Conservation (phyloP, 2,888 invertebrate species). For the Teleiodes luculella region DNA sequence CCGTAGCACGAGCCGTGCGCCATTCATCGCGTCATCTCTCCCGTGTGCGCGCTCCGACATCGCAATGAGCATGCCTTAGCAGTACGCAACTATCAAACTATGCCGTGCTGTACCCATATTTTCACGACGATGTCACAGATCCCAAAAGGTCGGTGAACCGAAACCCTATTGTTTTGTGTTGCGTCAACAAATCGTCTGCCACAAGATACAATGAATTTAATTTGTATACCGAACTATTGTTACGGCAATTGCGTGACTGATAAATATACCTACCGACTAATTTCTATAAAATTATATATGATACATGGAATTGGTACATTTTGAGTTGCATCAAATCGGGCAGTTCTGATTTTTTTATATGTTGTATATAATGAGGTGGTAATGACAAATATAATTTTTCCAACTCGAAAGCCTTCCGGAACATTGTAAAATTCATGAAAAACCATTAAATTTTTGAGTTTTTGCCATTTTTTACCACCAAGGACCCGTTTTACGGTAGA, state of each 20-base stretch:
- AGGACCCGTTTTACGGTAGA: too few species aligned
- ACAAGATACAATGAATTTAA: slow-evolving; percentile 63
- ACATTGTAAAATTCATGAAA: too few species aligned
- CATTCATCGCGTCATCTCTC: slow-evolving; percentile 58
- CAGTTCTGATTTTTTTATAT: too few species aligned
- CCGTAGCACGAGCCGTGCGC: slow-evolving; percentile 58
- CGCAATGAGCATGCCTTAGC: slow-evolving; percentile 11
- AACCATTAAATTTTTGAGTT: too few species aligned
- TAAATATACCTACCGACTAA: slow-evolving; percentile 35
- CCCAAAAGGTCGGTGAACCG: slow-evolving; percentile 71
- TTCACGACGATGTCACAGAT: slow-evolving; percentile 72
- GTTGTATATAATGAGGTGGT: too few species aligned
- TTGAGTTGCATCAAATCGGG: too few species aligned
- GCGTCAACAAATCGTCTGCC: slow-evolving; percentile 73
- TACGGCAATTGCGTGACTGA: slow-evolving; percentile 57
- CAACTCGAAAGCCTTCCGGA: too few species aligned
- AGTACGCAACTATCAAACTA: slow-evolving; percentile 49
- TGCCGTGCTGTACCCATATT: slow-evolving; percentile 62
- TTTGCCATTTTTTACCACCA: too few species aligned
- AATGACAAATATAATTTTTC: too few species aligned
- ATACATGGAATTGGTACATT: too few species aligned
- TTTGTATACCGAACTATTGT: slow-evolving; percentile 63
- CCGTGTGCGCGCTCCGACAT: slow-evolving; percentile 21
- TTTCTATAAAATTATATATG: slow-evolving; percentile 16
- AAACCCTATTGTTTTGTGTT: slow-evolving; percentile 72